Percentiles rank a stretch among this genome's conserved stretches.
phyloP scores from a whole-genome alignment of 2,113 vertebrate genomes.

The Clarias magur region DNA sequence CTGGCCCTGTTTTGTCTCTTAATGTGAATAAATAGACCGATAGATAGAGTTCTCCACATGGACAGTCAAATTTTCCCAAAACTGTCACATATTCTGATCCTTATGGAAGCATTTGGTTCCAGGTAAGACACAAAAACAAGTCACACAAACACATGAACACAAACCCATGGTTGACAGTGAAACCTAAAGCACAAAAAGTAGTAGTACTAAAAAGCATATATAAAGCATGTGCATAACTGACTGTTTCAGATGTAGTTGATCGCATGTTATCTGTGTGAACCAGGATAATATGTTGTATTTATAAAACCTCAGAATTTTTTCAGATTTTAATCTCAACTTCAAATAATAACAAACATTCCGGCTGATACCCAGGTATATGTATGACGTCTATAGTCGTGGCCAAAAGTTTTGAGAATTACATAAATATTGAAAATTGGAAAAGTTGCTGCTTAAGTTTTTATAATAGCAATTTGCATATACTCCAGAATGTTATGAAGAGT shows the following conservation, averaged over 20 bases:
- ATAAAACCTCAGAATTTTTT: not conserved
- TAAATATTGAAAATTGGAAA: too few relatives aligned
- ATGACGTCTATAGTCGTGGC: too few relatives aligned
- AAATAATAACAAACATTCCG: not conserved
- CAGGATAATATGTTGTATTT: not conserved
- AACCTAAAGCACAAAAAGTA: conserved; percentile 21
- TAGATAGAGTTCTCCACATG: not conserved
- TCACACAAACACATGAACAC: conserved; percentile 25
- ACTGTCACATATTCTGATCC: not conserved
- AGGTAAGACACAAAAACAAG: not conserved
- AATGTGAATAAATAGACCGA: not conserved
- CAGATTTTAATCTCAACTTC: not conserved
- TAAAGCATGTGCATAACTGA: conserved; percentile 3
- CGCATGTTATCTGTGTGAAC: not conserved
- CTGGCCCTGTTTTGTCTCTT: not conserved
- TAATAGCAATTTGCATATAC: too few relatives aligned
- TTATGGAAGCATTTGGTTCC: not conserved
- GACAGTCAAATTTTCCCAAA: too few relatives aligned
- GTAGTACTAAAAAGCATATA: not conserved
- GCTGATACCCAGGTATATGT: not conserved
- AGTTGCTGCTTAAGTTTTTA: too few relatives aligned
- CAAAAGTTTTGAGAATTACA: too few relatives aligned
- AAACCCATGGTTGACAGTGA: conserved; percentile 7
- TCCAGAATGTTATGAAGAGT: too few relatives aligned
- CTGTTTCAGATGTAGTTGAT: conserved; percentile 7